Conservation (phyloP, 2,888 invertebrate species). For the Mesodorylaimus sp. region DNA sequence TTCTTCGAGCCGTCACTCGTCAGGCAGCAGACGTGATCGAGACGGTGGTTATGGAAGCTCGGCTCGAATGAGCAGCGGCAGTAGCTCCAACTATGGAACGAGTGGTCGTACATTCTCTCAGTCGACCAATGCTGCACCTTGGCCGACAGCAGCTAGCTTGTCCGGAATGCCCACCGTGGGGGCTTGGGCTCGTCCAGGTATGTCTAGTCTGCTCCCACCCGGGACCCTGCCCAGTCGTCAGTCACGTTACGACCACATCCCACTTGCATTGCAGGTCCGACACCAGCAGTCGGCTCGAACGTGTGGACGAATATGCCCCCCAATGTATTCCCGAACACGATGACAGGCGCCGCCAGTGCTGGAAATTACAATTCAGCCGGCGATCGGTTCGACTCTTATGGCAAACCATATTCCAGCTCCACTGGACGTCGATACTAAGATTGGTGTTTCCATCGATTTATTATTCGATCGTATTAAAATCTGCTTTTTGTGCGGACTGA, state of each 20-base stretch:
- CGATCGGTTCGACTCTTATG: background rate
- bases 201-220: too few species aligned
- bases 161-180: background rate
- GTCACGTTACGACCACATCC: too few species aligned
- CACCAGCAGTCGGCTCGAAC: background rate
- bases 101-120: too few species aligned
- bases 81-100: background rate
- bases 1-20: background rate
- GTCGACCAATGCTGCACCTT: background rate
- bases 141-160: background rate
- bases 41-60: background rate
- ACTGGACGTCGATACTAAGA: background rate
- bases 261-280: background rate
- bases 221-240: too few species aligned
- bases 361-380: background rate
- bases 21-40: background rate
- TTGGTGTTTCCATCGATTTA: too few species aligned
- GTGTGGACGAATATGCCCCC: background rate
- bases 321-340: background rate
- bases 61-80: background rate
- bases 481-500: too few species aligned
- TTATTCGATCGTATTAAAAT: too few species aligned
- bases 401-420: background rate
- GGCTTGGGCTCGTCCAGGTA: background rate
- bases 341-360: background rate